A percentile compares a stretch with the other conserved stretches of the same genome.
phyloP scores from a whole-genome alignment of 2,888 invertebrate species.

The Phoenoteleia sp. region DNA sequence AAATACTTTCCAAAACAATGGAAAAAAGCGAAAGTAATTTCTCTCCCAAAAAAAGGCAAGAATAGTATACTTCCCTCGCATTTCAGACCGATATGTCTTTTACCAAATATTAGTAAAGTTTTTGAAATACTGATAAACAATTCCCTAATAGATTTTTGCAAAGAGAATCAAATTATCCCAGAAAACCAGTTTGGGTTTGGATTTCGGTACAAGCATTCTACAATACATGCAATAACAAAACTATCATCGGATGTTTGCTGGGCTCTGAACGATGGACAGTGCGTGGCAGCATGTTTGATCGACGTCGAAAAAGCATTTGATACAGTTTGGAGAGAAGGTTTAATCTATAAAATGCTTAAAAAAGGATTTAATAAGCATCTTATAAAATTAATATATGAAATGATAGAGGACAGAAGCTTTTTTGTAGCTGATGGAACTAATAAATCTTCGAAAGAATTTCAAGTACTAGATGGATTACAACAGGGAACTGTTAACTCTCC shows the following conservation, averaged over 20 bases:
- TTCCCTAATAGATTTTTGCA: constrained; percentile 9
- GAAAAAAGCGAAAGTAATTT: constrained; percentile 65
- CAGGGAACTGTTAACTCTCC: constrained; percentile 14
- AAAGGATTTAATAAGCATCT: too few relatives aligned
- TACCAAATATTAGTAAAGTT: too few relatives aligned
- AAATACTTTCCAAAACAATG: constrained; percentile 47
- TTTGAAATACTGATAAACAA: constrained; percentile 54
- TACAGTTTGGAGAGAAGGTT: too few relatives aligned
- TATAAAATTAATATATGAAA: not conserved
- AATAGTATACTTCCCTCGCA: too few relatives aligned
- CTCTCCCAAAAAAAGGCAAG: too few relatives aligned
- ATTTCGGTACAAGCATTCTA: constrained; percentile 69
- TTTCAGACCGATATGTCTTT: too few relatives aligned
- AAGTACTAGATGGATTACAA: constrained; percentile 26
- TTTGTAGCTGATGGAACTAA: too few relatives aligned
- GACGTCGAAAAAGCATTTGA: too few relatives aligned
- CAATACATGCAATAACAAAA: constrained; percentile 69
- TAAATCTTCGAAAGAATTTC: too few relatives aligned
- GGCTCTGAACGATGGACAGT: constrained; percentile 18
- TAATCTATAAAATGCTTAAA: too few relatives aligned
- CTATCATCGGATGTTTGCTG: constrained; percentile 53
- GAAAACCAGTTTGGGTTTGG: constrained; percentile 72
- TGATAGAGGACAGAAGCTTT: too few relatives aligned
- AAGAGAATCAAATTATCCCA: constrained; percentile 47
- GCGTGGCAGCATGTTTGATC: constrained; percentile 52